Evolutionary conservation across 2,113 vertebrate genomes (phyloP).

Genomic region (Campylomormyrus tamandua): DNA sequence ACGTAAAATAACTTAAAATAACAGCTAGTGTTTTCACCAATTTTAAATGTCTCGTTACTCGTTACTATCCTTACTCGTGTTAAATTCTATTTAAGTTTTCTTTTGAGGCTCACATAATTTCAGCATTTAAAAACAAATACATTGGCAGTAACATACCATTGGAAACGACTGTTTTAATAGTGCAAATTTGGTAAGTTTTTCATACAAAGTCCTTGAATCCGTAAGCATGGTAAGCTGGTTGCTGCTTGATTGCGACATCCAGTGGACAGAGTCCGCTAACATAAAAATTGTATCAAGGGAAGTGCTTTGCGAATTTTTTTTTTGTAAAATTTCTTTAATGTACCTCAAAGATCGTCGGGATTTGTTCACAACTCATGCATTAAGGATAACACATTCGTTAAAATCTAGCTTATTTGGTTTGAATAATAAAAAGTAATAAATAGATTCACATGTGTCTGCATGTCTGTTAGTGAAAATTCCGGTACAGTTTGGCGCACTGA

Average conservation of each 20-base stretch:
- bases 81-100: neutral
- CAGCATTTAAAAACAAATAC: neutral
- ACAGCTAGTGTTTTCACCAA: neutral
- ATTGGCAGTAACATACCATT: neutral
- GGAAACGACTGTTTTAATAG: neutral
- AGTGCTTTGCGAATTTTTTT: neutral
- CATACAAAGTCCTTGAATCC: neutral
- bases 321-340: neutral
- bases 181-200: neutral
- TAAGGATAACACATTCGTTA: neutral
- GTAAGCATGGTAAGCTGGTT: neutral
- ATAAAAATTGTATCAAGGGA: neutral
- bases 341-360: neutral
- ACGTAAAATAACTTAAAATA: neutral
- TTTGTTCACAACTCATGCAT: neutral
- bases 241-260: conserved; percentile 18
- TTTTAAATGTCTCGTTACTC: neutral
- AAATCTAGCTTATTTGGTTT: neutral
- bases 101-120: neutral
- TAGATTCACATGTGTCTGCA: neutral
- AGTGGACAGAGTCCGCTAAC: neutral
- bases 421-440: neutral
- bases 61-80: neutral
- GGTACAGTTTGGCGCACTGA: neutral
- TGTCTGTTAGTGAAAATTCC: neutral